Evolutionary conservation across 2,888 invertebrate species (phyloP).

Genomic region (Dysmachus trigonus): DNA sequence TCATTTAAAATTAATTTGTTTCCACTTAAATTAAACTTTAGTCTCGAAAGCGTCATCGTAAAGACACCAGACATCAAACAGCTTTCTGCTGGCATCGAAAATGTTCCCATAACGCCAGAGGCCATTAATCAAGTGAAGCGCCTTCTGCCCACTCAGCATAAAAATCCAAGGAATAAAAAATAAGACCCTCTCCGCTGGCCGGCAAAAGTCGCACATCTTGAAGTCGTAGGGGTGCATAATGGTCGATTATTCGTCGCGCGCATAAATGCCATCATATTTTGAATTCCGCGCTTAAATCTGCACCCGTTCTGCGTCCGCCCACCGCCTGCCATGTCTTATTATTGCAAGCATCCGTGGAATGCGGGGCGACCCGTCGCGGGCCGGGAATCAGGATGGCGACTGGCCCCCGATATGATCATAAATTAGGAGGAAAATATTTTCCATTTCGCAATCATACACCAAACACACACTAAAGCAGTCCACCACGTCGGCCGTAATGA

Average conservation of each 20-base stretch:
- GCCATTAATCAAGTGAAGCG: not conserved
- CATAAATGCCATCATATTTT: conserved; percentile 33
- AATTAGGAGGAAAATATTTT: conserved; percentile 27
- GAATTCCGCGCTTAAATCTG: conserved; percentile 17
- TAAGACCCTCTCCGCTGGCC: not conserved
- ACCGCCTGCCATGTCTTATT: not conserved
- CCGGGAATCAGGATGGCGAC: not conserved
- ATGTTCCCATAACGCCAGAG: not conserved
- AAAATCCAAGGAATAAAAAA: not conserved
- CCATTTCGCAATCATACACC: conserved; percentile 8
- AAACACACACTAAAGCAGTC: conserved; percentile 18
- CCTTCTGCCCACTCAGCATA: not conserved
- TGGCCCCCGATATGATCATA: not conserved
- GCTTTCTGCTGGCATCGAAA: not conserved
- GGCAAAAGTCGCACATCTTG: conserved; percentile 10
- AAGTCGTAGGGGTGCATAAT: conserved; percentile 4
- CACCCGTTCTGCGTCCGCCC: not conserved
- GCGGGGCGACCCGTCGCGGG: not conserved
- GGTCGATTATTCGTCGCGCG: conserved; percentile 19
- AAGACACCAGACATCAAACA: conserved; percentile 3
- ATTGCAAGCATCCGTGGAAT: not conserved
- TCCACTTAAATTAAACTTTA: not conserved
- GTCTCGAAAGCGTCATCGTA: not conserved
- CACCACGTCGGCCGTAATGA: not conserved
- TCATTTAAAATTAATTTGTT: not conserved